Evolutionary conservation across 2,888 invertebrate species (phyloP).

Genomic region (Cheiracanthium punctorium): DNA sequence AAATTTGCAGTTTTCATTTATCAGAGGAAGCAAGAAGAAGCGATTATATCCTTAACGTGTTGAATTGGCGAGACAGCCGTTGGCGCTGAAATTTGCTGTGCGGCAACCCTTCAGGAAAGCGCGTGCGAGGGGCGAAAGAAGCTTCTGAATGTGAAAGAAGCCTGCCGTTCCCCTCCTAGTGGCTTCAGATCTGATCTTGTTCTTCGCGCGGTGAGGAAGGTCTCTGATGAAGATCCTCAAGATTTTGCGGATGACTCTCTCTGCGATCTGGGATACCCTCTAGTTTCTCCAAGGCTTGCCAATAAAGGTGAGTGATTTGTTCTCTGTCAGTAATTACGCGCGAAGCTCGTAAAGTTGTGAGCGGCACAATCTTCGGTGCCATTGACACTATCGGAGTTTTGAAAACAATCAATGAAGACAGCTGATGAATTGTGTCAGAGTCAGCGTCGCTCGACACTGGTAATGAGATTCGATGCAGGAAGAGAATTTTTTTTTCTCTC

Average conservation of each 20-base stretch:
- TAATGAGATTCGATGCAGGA: too few relatives aligned
- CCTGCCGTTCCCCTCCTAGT: slow-evolving; percentile 11
- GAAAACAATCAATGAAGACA: not conserved
- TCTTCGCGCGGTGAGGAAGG: not conserved
- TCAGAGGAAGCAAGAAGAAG: not conserved
- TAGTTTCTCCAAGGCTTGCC: not conserved
- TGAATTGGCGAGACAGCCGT: slow-evolving; percentile 34
- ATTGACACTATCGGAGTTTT: not conserved
- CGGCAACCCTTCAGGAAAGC: slow-evolving; percentile 37
- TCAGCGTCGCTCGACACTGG: too few relatives aligned
- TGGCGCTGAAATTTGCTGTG: slow-evolving; percentile 28
- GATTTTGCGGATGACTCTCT: not conserved
- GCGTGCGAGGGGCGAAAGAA: slow-evolving; percentile 8
- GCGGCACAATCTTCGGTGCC: too few relatives aligned
- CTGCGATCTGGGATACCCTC: not conserved
- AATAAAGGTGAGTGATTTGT: not conserved
- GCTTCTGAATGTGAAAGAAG: slow-evolving; percentile 35
- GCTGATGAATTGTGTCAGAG: not conserved
- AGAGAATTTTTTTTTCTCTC: too few relatives aligned
- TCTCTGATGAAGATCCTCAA: not conserved
- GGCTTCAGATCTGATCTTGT: slow-evolving; percentile 32
- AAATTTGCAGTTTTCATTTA: not conserved
- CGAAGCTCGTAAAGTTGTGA: too few relatives aligned
- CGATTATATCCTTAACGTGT: not conserved
- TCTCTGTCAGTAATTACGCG: too few relatives aligned